phyloP scores from a whole-genome alignment of 2,888 invertebrate genomes.

The Tetranychus piercei region DNA sequence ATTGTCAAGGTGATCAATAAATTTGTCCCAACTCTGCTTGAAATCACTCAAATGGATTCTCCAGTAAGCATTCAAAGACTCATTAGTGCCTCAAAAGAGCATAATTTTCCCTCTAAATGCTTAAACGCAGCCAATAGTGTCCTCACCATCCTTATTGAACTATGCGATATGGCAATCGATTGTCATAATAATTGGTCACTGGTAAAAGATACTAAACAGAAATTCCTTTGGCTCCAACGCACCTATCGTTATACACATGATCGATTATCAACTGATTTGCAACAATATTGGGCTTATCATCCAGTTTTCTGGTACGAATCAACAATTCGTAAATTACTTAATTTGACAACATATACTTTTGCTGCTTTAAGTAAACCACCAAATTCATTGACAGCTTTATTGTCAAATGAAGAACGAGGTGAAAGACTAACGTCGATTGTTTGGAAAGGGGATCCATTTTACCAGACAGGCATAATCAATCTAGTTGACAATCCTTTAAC shows the following conservation, averaged over 20 bases:
- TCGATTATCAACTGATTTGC: not conserved
- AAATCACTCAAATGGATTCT: not conserved
- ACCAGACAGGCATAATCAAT: not conserved
- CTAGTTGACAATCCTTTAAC: not conserved
- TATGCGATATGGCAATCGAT: not conserved
- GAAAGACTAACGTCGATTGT: not conserved
- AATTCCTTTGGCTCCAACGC: not conserved
- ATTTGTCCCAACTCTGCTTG: not conserved
- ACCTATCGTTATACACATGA: not conserved
- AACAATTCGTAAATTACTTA: not conserved
- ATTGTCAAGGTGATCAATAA: not conserved
- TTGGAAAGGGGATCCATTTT: not conserved
- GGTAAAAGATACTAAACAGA: not conserved
- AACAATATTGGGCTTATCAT: not conserved
- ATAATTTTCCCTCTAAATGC: not conserved
- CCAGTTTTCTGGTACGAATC: not conserved
- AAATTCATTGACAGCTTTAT: not conserved
- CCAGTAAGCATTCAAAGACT: not conserved
- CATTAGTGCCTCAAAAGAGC: not conserved
- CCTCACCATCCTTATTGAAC: not conserved
- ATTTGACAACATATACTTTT: not conserved
- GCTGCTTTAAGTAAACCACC: not conserved
- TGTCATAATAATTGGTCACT: not conserved
- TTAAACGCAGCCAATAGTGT: not conserved
- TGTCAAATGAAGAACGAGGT: not conserved